Evolutionary conservation across 2,888 invertebrate genomes (phyloP), one percentile per base, ranked within the genome.

Genomic region (Limnephilus lunatus): DNA sequence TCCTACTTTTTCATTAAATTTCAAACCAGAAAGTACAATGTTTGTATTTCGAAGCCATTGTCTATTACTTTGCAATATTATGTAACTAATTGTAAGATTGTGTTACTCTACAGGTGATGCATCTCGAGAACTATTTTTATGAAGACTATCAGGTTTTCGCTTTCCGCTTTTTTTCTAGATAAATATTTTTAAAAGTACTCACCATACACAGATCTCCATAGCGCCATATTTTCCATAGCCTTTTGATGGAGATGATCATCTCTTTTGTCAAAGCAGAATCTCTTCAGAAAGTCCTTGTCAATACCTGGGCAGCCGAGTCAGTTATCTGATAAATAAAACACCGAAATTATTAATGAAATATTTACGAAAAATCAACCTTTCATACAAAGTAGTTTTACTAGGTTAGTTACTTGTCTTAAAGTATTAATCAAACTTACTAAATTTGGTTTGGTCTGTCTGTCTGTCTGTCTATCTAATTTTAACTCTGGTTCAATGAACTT

Each of bases 121-220:
- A 53, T 53, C 53, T 68, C 25, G 25, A 9, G 9, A 68, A 48
- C 15, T 68, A 0, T 68, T 68, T 25, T 68, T 25, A n/a, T 68
- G 9, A 2, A 68, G 7, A 25, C 25, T 68, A 68, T 25, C 1
- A n/a, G 25, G 19, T 68, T 68, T 19, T 25, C 53, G 19, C 53
- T 68, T n/a, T 68, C n/a, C 25, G 7, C 9, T n/a, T 68, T 5
- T n/a, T 2, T n/a, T 68, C 2, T 9, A 68, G 68, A 68, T 68
- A 25, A 25, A 68, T 68, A n/a, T 25, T 15, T 44, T 44, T 44
- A 3, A 25, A 81, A n/a, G n/a, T 91, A 94, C 94, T 94, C 94
- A 96, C 96, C 96, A 96, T 96, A 94, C 95, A 96, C 87, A 96
- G 95, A 94, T 96, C 96, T 93, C 96, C 96, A 95, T 96, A 96